Evolutionary conservation across 1,140 invertebrate genomes (phyloP), one percentile per base, ranked within the genome.

Genomic region (Pantala flavescens): DNA sequence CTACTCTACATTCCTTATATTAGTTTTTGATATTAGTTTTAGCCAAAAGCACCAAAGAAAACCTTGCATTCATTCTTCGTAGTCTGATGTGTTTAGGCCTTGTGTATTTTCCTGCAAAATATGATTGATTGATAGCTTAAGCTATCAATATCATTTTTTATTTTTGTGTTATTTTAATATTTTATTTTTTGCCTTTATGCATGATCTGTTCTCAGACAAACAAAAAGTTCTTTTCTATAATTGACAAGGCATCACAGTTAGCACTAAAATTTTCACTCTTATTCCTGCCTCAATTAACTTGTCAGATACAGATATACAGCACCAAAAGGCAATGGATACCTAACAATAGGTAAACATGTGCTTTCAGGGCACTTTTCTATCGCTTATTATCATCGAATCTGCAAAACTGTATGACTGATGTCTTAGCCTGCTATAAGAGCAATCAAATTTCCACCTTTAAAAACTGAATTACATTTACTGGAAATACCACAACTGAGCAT

Each of bases 161-260:
- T 63, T 16, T 63, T 63, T 16, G 14, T 21, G 2, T 19, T 63
- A 63, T 63, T 63, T 63, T 7, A 16, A 19, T 63, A 19, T 63
- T 63, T 63, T 63, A 19, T 19, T 63, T 63, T 63, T 63, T 63
- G 49, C 49, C 49, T 19, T 63, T 63, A 63, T 21, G n/a, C n/a
- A 21, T 63, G n/a, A 63, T 63, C 49, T 63, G 49, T 63, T 63
- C 49, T 21, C 49, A 63, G 49, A 63, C 28, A 36, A 36, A 36
- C 28, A 36, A 36, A 49, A 63, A 63, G 14, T 63, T 63, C n/a
- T 7, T 21, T 63, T 63, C 49, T 63, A 63, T 63, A 63, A 63
- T 63, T 63, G 49, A 63, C 49, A 63, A 63, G 49, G 49, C 49
- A 63, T 63, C 49, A 63, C 49, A 63, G 49, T 63, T 63, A 63